phyloP scores from a whole-genome alignment of 2,797 vertebrate species.

The Cossypha dichroa region DNA sequence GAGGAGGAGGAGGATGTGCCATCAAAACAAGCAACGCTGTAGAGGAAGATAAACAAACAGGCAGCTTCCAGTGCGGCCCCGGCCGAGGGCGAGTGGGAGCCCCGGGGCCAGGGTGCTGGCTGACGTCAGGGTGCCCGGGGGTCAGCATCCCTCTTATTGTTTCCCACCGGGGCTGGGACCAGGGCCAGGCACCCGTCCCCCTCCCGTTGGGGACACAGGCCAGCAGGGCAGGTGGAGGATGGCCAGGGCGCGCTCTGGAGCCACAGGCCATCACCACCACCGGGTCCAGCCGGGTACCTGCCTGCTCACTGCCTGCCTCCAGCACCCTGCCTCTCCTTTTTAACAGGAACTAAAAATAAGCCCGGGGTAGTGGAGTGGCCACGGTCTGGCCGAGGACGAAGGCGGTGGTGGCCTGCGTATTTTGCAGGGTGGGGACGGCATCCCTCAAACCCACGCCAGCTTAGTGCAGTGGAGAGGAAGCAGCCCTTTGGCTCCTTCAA shows the following conservation, averaged over 20 bases:
- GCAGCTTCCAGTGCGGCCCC: conserved; percentile 40
- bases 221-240: conserved; percentile 5
- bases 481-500: background rate
- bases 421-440: conserved; percentile 27
- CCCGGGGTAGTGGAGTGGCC: background rate
- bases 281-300: background rate
- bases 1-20: conserved; percentile 79
- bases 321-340: background rate
- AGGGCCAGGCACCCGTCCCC: background rate
- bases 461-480: background rate
- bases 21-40: conserved; percentile 78
- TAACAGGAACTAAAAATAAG: conserved; percentile 6
- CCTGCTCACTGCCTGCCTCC: background rate
- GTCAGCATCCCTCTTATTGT: conserved; percentile 58
- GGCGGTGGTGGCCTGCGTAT: background rate
- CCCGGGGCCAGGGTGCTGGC: background rate
- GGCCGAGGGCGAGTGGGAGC: conserved; percentile 27
- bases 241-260: accelerated
- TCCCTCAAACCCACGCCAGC: conserved; percentile 27
- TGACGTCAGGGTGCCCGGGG: conserved; percentile 50
- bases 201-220: background rate
- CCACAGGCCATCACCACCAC: accelerated
- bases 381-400: background rate
- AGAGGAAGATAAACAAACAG: conserved; percentile 81
- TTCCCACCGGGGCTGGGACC: conserved; percentile 24